Evolutionary conservation across 1,140 invertebrate species (phyloP), one percentile per base, ranked within the genome.

Genomic region (Zeugodacus cucurbitae): DNA sequence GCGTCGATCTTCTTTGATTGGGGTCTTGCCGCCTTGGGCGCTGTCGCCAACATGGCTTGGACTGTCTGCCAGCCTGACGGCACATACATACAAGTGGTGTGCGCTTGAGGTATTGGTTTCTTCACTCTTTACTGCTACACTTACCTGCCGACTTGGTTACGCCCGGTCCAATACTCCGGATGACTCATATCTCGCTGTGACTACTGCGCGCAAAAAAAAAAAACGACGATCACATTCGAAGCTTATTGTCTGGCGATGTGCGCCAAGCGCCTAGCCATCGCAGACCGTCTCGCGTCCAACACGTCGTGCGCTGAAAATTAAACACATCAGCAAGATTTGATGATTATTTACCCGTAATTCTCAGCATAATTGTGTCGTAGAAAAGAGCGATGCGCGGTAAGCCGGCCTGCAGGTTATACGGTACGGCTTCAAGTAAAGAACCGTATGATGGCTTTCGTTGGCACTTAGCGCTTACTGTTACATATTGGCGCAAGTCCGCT

Each of bases 11-110:
- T 11, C 74, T 82, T 82, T 82, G 74, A 82, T 82, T 82, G 37
- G 37, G 41, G 74, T 82, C 74, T 82, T 41, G 74, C 74, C 74
- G n/a, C 41, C n/a, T 34, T 44, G 5, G 74, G 41, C 41, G 74
- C 41, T 48, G 74, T 48, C 74, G 74, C 74, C 74, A 82, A 48
- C 10, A n/a, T 82, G 74, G 41, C 74, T 82, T 82, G 20, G 37
- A 2, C 41, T 82, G 74, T 82, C 74, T 82, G 74, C 74, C 74
- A 82, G 74, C 41, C 14, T 82, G 74, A 82, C 74, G 74, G 74
- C 74, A n/a, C 74, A 48, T 82, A n/a, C 74, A 82, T 82, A n/a
- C 74, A 82, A 48, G 74, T 82, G 44, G 41, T 26, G 37, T 41
- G 1, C 29, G 41, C 37, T 5, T 48, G 11, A 29, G 74, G n/a